phyloP scores from a whole-genome alignment of 2,888 invertebrate genomes.

The Parnassius orleans region DNA sequence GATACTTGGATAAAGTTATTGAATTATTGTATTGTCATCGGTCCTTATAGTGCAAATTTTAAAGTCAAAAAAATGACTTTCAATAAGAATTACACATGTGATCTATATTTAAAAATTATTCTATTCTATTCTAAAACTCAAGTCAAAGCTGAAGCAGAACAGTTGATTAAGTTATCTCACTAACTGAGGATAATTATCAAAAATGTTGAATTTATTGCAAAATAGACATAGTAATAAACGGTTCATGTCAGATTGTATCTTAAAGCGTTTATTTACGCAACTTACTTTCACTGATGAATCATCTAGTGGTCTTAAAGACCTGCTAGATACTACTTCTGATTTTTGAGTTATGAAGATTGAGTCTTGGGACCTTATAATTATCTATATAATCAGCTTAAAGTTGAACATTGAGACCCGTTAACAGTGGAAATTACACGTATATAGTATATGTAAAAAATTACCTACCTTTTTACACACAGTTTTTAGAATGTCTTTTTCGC shows the following conservation, averaged over 20 bases:
- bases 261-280: conserved; percentile 27
- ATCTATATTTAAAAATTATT: no score
- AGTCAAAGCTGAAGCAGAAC: background rate
- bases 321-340: conserved; percentile 27
- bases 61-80: no score
- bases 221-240: background rate
- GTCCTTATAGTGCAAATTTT: no score
- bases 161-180: background rate
- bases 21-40: no score
- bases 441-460: conserved; percentile 13
- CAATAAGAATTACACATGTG: no score
- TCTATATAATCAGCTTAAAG: conserved; percentile 26
- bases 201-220: background rate
- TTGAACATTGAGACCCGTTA: conserved; percentile 28
- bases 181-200: background rate
- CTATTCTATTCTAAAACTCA: no score
- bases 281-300: conserved; percentile 25
- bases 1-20: no score
- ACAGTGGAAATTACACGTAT: conserved; percentile 22
- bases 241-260: conserved; percentile 26
- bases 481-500: conserved; percentile 25
- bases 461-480: conserved; percentile 17
- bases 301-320: conserved; percentile 23
- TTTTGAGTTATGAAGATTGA: conserved; percentile 25
- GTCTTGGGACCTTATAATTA: conserved; percentile 28